Percentiles rank a stretch among this genome's conserved stretches.
Evolutionary conservation across 2,888 invertebrate genomes (phyloP).

Genomic region (Drepana falcataria): DNA sequence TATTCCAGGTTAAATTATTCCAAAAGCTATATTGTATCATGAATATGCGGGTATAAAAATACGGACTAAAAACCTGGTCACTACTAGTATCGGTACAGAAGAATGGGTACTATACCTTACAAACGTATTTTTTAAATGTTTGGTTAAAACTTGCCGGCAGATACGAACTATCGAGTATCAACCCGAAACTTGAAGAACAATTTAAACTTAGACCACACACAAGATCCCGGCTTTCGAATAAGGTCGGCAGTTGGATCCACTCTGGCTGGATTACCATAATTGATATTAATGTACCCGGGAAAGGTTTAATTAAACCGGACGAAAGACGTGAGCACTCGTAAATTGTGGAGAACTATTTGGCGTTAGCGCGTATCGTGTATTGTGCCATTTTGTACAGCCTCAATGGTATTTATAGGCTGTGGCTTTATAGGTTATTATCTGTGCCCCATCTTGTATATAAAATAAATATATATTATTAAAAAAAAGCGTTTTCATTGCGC

Average conservation of each 20-base stretch:
- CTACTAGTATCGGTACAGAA: neutral
- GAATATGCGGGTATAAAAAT: too few relatives aligned
- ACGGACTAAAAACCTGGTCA: too few relatives aligned
- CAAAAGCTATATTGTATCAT: too few relatives aligned
- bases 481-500: too few relatives aligned
- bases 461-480: too few relatives aligned
- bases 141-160: neutral
- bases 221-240: conserved; percentile 27
- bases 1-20: too few relatives aligned
- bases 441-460: too few relatives aligned
- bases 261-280: conserved; percentile 62
- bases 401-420: too few relatives aligned
- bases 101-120: neutral
- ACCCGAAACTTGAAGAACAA: conserved; percentile 3
- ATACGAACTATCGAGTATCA: neutral
- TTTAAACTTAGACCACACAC: conserved; percentile 12
- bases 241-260: conserved; percentile 50
- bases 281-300: conserved; percentile 63
- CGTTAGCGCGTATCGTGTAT: neutral
- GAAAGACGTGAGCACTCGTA: conserved; percentile 44
- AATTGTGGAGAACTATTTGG: conserved; percentile 25
- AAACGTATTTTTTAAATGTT: neutral
- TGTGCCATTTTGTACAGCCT: too few relatives aligned
- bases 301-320: conserved; percentile 64
- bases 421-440: too few relatives aligned